Conservation (phyloP, 2,888 invertebrate species). For the Deladenus siricidicola region DNA sequence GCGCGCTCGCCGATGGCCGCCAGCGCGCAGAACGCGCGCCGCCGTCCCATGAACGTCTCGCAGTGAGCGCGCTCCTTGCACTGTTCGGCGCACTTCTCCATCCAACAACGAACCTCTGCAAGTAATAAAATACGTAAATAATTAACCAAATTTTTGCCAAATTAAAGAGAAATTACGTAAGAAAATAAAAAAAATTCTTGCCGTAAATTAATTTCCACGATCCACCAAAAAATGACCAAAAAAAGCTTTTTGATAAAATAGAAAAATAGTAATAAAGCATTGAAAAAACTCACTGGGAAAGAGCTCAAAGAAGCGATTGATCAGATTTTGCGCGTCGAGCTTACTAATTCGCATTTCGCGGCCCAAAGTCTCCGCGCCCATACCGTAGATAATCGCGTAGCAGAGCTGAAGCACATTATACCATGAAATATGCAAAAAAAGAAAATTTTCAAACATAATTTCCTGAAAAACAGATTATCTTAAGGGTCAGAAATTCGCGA, state of each 20-base stretch:
- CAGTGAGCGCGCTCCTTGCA: conserved; percentile 71
- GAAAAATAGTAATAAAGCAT: not conserved
- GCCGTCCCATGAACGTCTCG: conserved; percentile 71
- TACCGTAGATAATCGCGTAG: conserved; percentile 94
- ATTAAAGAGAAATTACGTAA: no score
- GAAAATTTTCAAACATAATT: not conserved
- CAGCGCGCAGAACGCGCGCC: conserved; percentile 66
- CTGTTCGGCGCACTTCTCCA: conserved; percentile 60
- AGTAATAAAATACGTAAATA: no score
- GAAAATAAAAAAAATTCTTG: no score
- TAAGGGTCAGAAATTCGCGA: not conserved
- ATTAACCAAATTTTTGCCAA: no score
- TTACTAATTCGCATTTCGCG: conserved; percentile 71
- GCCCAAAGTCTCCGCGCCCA: conserved; percentile 74
- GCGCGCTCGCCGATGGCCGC: conserved; percentile 58
- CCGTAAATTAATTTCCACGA: no score
- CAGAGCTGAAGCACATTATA: conserved; percentile 64
- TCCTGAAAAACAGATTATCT: not conserved
- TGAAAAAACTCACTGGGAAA: conserved; percentile 65
- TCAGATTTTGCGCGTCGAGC: conserved; percentile 66
- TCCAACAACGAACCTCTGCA: conserved; percentile 63
- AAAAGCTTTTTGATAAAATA: no score
- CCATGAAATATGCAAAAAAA: not conserved
- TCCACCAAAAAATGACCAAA: no score
- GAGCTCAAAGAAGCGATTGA: conserved; percentile 65